Base-by-base conservation (phyloP, 2,888 invertebrate species). In the Tinea semifulvella region DNA sequence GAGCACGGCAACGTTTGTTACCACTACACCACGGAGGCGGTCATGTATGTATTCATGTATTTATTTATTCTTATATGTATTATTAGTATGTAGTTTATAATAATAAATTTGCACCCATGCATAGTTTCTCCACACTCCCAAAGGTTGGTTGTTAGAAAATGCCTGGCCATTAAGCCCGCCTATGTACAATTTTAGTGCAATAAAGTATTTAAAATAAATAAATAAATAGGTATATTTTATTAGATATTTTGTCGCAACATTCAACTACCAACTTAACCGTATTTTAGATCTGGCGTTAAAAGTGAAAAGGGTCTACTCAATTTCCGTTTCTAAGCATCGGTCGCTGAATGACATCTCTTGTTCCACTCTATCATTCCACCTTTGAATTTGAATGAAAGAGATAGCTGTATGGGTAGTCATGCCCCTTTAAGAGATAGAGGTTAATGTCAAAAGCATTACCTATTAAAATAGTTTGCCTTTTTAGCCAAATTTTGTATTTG, bases 261-360 rank as follows among this genome's bases (percentile, higher is more conserved):
- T 14, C 10, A 31, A 4, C 6, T 31, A 6, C 2, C 16, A 17
- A 17, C 40, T 40, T 22, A 43, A 31, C 18, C 43, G 26, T 18
- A 43, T 43, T 43, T 43, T 47, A 40, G 42, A 45, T 42, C 38
- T 35, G 35, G 49, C 53, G 40, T 54, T 49, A 51, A 52, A 53
- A 43, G 60, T 65, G 65, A 68, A 61, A 63, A 66, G 68, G 68
- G 68, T 69, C 61, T 50, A 52, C 55, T 57, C 63, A 67, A 68
- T 69, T 68, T 68, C 65, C 66, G 63, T 50, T 50, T 49, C 47
- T 52, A 54, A 54, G 53, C 49, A 52, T 48, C 49, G 49, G 49
- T 48, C 49, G 11, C 19, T 43, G 28, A 43, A 43, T 43, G 43
- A 43, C 20, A 13, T 28, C 19, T 17, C 8, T 16, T 20, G 16